These are phyloP conservation scores for Montipora cactus DNA, from an alignment of 64 coral and sea anemone genomes.

Conservation along the genomic window DNA sequence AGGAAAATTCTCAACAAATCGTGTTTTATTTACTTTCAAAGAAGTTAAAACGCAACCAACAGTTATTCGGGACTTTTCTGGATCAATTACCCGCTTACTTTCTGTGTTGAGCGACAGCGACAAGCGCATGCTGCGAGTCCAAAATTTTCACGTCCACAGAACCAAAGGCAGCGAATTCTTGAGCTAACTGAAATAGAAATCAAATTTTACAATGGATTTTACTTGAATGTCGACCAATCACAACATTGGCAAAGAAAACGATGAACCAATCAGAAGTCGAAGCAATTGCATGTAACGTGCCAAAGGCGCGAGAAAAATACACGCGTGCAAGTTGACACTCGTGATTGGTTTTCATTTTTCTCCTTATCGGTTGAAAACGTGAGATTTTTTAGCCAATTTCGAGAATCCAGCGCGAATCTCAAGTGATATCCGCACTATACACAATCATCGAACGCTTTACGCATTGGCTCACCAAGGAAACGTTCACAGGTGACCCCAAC, in stretches of 20 bases:
- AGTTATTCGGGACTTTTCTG: too few species aligned
- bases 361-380: too few species aligned
- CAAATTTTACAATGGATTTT: not conserved
- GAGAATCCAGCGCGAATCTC: too few species aligned
- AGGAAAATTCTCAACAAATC: too few species aligned
- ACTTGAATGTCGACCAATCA: not conserved
- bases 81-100: constrained; percentile 38
- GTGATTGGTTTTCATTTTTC: too few species aligned
- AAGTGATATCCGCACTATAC: too few species aligned
- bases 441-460: not conserved
- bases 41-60: too few species aligned
- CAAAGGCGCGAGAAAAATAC: too few species aligned
- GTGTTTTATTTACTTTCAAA: too few species aligned
- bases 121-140: constrained; percentile 74
- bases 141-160: constrained; percentile 90
- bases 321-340: too few species aligned
- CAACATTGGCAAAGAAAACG: not conserved
- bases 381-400: too few species aligned
- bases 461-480: not conserved
- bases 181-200: constrained; percentile 63
- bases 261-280: not conserved
- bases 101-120: constrained; percentile 82
- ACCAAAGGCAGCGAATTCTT: constrained; percentile 84
- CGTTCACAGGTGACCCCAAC: not conserved
- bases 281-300: too few species aligned